Conservation (phyloP, 2,888 invertebrate species). For the Chymomyza procnemis region DNA sequence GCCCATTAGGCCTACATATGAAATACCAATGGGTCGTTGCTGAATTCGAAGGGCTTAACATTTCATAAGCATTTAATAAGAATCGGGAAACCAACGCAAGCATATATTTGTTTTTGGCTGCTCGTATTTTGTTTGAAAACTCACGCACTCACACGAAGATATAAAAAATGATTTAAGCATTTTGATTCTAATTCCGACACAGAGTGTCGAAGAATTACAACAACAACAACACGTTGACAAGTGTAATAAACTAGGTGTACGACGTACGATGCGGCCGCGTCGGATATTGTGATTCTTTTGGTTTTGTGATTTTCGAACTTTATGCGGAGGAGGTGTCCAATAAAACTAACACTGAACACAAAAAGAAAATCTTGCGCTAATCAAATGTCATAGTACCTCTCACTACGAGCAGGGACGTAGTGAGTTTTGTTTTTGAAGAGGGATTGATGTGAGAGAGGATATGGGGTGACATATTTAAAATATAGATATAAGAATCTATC, state of each 20-base stretch:
- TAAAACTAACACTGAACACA: constrained; percentile 25
- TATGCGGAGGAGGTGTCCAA: constrained; percentile 41
- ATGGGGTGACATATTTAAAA: no score
- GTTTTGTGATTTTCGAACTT: not conserved
- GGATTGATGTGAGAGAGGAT: no score
- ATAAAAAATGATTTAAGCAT: constrained; percentile 31
- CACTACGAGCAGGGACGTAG: no score
- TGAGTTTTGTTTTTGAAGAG: no score
- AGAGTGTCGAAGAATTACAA: not conserved
- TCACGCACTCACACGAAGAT: constrained; percentile 20
- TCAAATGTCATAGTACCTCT: constrained; percentile 9
- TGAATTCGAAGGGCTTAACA: constrained; percentile 17
- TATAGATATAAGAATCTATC: not conserved
- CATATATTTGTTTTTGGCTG: constrained; percentile 17
- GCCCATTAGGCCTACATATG: constrained; percentile 16
- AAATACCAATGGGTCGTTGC: not conserved
- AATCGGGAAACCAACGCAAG: not conserved
- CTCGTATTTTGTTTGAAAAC: constrained; percentile 14
- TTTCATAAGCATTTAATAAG: constrained; percentile 28
- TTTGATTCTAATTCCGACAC: constrained; percentile 20
- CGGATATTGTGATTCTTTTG: not conserved
- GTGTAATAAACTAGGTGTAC: constrained; percentile 19
- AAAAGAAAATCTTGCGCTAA: constrained; percentile 44
- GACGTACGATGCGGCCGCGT: not conserved
- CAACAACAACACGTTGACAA: constrained; percentile 8